Evolutionary conservation across 2,888 invertebrate genomes (phyloP).

Genomic region (Papilio gigon): DNA sequence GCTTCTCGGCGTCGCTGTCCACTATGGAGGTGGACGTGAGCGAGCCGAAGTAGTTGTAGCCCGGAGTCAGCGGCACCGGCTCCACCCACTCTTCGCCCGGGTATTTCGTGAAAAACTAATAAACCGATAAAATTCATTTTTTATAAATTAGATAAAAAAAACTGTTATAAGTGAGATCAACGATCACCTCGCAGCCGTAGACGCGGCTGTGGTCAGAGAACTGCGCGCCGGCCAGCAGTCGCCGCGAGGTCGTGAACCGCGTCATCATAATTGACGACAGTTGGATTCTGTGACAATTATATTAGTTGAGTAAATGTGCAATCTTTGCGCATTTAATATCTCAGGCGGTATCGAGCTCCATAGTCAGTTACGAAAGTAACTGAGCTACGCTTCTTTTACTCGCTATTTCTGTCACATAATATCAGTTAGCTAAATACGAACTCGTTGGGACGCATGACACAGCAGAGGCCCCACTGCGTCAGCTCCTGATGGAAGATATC

Average conservation of each 20-base stretch:
- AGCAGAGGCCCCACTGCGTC: conserved; percentile 65
- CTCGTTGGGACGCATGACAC: conserved; percentile 59
- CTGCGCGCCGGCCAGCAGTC: conserved; percentile 57
- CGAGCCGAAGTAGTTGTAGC: conserved; percentile 56
- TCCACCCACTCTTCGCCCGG: conserved; percentile 56
- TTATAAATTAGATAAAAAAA: too few species aligned
- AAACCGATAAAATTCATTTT: conserved; percentile 30
- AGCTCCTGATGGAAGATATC: conserved; percentile 58
- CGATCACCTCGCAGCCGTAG: conserved; percentile 58
- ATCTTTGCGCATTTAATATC: too few species aligned
- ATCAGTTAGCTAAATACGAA: conserved; percentile 39
- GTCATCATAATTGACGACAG: conserved; percentile 27
- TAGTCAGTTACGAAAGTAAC: too few species aligned
- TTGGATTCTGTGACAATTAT: conserved; percentile 40
- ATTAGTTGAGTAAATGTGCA: neutral
- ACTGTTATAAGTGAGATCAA: neutral
- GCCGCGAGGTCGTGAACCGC: conserved; percentile 44
- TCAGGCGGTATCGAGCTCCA: too few species aligned
- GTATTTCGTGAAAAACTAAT: conserved; percentile 62
- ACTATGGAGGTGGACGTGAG: conserved; percentile 55
- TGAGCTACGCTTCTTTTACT: too few species aligned
- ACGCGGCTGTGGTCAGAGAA: conserved; percentile 52
- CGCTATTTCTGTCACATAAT: too few species aligned
- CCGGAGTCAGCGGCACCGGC: conserved; percentile 53
- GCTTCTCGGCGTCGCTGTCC: conserved; percentile 53